Evolutionary conservation across 2,888 invertebrate genomes (phyloP).

Genomic region (Drosophila sordidapex): DNA sequence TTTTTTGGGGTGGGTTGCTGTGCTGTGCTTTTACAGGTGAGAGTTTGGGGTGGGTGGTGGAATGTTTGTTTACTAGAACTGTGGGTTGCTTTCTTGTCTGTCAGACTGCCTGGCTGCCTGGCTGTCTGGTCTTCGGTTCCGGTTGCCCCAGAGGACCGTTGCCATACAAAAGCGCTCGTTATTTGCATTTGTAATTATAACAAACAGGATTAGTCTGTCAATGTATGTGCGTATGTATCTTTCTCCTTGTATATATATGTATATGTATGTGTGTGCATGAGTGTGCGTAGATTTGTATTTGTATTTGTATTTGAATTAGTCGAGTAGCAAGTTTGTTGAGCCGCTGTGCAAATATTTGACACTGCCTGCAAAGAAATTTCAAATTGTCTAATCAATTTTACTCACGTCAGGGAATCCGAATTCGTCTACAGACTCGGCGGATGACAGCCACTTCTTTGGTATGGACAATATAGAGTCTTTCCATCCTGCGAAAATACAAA

Average conservation of each 20-base stretch:
- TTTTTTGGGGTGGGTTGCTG: conserved; percentile 50
- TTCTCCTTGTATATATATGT: conserved; percentile 9
- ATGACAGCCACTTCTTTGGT: conserved; percentile 89
- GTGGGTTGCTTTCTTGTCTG: conserved; percentile 42
- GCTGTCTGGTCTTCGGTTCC: conserved; percentile 48
- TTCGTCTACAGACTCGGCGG: conserved; percentile 84
- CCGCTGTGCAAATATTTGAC: conserved; percentile 63
- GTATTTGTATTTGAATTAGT: conserved; percentile 74
- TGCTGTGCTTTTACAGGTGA: conserved; percentile 68
- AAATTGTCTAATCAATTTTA: conserved; percentile 74
- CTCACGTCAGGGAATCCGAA: conserved; percentile 85
- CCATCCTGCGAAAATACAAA: conserved; percentile 88
- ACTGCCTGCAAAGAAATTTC: conserved; percentile 45
- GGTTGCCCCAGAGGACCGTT: conserved; percentile 53
- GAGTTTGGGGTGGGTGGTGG: conserved; percentile 14
- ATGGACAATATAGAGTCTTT: conserved; percentile 89
- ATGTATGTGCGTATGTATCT: conserved; percentile 24
- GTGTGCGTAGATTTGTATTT: conserved; percentile 45
- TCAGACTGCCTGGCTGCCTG: conserved; percentile 27
- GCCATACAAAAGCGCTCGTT: conserved; percentile 73
- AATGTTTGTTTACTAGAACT: conserved; percentile 54
- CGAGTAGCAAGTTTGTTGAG: conserved; percentile 63
- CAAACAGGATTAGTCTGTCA: conserved; percentile 81
- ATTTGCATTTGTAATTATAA: conserved; percentile 85
- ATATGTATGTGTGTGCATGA: conserved; percentile 39